A percentile compares a stretch with the other conserved stretches of the same genome.
Evolutionary conservation across 1,140 invertebrate genomes (phyloP).

Genomic region (Leptinotarsa defecta): DNA sequence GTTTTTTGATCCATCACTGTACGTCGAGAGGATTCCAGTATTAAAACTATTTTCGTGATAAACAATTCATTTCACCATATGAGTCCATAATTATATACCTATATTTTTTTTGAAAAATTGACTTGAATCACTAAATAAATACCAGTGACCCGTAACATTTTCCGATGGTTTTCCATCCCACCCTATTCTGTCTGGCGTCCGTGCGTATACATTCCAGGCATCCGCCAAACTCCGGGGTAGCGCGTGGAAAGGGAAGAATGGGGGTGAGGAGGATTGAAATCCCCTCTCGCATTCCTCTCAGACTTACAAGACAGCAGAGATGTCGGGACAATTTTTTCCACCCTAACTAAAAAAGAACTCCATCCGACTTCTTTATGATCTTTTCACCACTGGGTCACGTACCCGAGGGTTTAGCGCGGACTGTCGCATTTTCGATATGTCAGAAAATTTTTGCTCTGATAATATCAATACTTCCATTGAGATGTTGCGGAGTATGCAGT

Average conservation of each 20-base stretch:
- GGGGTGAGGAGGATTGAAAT: neutral
- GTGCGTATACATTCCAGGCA: slow-evolving; percentile 31
- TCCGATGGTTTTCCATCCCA: slow-evolving; percentile 4
- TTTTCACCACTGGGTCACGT: slow-evolving; percentile 25
- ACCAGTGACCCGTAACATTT: neutral
- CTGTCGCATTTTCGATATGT: neutral
- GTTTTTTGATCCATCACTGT: no score
- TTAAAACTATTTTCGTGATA: no score
- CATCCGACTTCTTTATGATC: slow-evolving; percentile 22
- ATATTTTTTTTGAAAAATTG: no score
- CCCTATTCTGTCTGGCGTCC: slow-evolving; percentile 29
- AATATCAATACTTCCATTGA: no score
- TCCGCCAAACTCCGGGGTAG: slow-evolving; percentile 24
- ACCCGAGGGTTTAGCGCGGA: neutral
- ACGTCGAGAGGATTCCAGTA: no score
- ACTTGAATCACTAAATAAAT: no score
- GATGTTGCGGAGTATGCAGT: no score
- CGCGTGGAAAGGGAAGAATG: slow-evolving; percentile 1
- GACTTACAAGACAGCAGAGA: slow-evolving; percentile 30
- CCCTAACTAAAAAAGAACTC: slow-evolving; percentile 14
- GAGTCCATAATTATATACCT: no score
- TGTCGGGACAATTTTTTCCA: slow-evolving; percentile 29
- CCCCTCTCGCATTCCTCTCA: slow-evolving; percentile 20
- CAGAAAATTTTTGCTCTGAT: neutral
- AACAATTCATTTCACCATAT: no score